phyloP scores from a whole-genome alignment of 2,797 vertebrate genomes.

The Darevskia mixta region DNA sequence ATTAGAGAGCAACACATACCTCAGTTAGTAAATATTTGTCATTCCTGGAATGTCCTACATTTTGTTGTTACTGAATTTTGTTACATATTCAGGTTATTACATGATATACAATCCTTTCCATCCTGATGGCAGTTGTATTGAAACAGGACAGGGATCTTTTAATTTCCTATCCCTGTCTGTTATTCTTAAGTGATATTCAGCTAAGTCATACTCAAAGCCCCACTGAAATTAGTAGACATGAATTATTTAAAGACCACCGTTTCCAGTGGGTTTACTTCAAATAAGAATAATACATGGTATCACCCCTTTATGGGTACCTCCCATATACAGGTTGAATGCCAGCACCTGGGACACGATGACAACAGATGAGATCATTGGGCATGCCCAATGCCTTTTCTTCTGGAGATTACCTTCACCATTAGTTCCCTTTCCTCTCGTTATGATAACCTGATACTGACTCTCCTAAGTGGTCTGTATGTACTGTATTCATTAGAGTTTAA shows the following conservation, averaged over 20 bases:
- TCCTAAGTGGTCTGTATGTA: neutral
- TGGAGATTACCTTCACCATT: neutral
- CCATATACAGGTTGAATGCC: neutral
- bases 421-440: neutral
- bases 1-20: neutral
- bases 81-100: neutral
- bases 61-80: neutral
- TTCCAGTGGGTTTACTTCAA: too few species aligned
- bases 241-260: too few species aligned
- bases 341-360: neutral
- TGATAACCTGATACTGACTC: neutral
- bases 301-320: too few species aligned
- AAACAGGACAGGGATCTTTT: too few species aligned
- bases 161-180: too few species aligned
- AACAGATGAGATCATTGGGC: neutral
- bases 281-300: too few species aligned
- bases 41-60: neutral
- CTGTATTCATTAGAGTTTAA: neutral
- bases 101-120: neutral
- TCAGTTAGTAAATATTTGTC: neutral
- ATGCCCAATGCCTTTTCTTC: neutral
- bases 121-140: neutral
- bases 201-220: too few species aligned
- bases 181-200: too few species aligned
- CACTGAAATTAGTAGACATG: too few species aligned